Percentiles rank a stretch among this genome's conserved stretches.
These are phyloP conservation scores for Callyntrura sp. DNA, from an alignment of 2,888 invertebrate genomes.

Conservation along the genomic window DNA sequence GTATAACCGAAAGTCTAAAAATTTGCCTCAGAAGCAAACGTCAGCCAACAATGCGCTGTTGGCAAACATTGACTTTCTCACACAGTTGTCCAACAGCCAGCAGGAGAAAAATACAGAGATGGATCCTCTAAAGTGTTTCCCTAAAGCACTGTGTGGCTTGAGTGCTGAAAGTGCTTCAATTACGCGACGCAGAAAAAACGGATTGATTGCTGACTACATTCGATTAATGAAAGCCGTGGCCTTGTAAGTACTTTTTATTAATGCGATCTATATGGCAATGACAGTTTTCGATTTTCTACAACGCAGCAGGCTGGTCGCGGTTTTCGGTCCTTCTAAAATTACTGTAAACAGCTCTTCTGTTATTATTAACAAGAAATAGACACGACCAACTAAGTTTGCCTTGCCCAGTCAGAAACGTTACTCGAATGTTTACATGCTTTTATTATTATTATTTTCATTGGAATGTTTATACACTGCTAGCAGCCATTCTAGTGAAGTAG, in stretches of 20 bases:
- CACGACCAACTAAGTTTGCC: too few species aligned
- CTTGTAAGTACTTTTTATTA: constrained; percentile 59
- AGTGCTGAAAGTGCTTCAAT: constrained; percentile 76
- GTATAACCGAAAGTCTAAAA: constrained; percentile 30
- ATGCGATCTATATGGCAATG: neutral
- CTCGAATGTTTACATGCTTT: too few species aligned
- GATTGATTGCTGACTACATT: constrained; percentile 71
- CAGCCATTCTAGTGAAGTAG: too few species aligned
- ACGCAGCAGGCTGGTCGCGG: too few species aligned
- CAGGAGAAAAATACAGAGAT: constrained; percentile 67
- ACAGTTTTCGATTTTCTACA: too few species aligned
- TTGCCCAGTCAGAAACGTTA: too few species aligned
- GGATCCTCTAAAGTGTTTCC: constrained; percentile 80
- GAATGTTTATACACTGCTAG: too few species aligned
- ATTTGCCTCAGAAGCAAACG: constrained; percentile 56
- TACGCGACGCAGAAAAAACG: constrained; percentile 70
- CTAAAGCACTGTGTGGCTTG: constrained; percentile 78
- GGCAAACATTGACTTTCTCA: constrained; percentile 76
- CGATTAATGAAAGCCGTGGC: constrained; percentile 76
- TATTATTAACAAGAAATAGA: too few species aligned
- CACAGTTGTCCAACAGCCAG: constrained; percentile 72
- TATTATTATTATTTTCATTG: too few species aligned
- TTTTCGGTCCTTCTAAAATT: too few species aligned
- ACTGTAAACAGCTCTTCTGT: too few species aligned
- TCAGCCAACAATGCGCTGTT: constrained; percentile 65